Percentiles rank a stretch among this genome's conserved stretches.
These are phyloP conservation scores for Phocoena phocoena DNA, from an alignment of 2,113 vertebrate genomes.

Conservation along the genomic window DNA sequence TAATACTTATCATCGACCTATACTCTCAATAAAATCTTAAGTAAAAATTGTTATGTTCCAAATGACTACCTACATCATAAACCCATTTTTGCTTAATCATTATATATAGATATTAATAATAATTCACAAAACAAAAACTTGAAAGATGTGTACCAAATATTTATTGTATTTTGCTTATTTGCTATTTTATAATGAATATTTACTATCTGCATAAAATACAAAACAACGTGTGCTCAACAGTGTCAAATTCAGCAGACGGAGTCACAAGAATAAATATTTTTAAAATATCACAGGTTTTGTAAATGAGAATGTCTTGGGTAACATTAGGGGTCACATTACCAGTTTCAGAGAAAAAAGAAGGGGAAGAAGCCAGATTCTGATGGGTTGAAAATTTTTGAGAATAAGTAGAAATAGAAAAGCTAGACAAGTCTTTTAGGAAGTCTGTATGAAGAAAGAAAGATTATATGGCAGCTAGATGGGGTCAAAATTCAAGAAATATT, in stretches of 20 bases:
- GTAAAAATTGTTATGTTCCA: background rate
- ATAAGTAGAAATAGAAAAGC: background rate
- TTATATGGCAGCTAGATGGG: background rate
- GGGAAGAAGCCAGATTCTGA: background rate
- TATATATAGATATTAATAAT: background rate
- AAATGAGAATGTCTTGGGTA: background rate
- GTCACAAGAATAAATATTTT: background rate
- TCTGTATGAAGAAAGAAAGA: background rate
- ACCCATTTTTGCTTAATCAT: background rate
- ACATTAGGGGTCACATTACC: background rate
- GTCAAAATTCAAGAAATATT: constrained; percentile 22
- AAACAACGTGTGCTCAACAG: background rate
- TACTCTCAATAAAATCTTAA: background rate
- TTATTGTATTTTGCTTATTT: background rate
- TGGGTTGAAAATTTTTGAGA: background rate
- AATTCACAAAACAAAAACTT: background rate
- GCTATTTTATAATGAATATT: background rate
- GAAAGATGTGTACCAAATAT: background rate
- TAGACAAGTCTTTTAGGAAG: background rate
- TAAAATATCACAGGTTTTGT: background rate
- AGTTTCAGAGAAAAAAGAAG: background rate
- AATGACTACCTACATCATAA: background rate
- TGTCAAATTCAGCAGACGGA: background rate
- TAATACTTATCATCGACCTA: background rate
- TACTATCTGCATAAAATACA: background rate